A percentile compares a stretch with the other conserved stretches of the same genome.
Evolutionary conservation across 2,113 vertebrate genomes (phyloP).

Genomic region (Phylloscopus whistleri): DNA sequence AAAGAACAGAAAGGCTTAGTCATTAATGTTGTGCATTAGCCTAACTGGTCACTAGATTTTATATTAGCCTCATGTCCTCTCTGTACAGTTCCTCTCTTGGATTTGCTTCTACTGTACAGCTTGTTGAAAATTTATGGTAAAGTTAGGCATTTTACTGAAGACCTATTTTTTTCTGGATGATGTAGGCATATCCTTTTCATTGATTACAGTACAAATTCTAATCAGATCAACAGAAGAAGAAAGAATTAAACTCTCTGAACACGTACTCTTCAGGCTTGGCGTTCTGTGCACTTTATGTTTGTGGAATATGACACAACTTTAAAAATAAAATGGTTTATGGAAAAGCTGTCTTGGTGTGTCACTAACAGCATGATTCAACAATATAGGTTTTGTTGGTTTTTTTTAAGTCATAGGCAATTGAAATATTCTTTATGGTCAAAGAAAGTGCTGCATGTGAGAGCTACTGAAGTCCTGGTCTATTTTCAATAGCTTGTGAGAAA

Average conservation of each 20-base stretch:
- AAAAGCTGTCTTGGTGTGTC: not conserved
- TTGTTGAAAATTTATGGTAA: not conserved
- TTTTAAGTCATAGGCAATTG: not conserved
- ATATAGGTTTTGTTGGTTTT: not conserved
- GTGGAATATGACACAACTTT: not conserved
- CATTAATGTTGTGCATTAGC: not conserved
- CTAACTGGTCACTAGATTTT: not conserved
- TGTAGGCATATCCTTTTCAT: not conserved
- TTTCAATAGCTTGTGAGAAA: not conserved
- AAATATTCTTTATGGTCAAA: not conserved
- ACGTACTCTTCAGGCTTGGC: not conserved
- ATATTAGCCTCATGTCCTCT: not conserved
- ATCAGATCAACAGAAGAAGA: not conserved
- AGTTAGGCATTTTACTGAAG: not conserved
- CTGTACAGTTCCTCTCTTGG: not conserved
- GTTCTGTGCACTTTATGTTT: not conserved
- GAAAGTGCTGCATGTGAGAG: not conserved
- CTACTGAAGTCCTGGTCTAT: not conserved
- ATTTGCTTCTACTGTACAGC: not conserved
- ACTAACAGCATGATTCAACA: not conserved
- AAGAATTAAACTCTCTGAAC: not conserved
- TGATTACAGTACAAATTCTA: not conserved
- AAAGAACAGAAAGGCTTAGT: not conserved
- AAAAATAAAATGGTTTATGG: not conserved
- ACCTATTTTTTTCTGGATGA: not conserved